Evolutionary conservation across 2,888 invertebrate species (phyloP), one percentile per base, ranked within the genome.

Genomic region (Sclerodermus sp.): DNA sequence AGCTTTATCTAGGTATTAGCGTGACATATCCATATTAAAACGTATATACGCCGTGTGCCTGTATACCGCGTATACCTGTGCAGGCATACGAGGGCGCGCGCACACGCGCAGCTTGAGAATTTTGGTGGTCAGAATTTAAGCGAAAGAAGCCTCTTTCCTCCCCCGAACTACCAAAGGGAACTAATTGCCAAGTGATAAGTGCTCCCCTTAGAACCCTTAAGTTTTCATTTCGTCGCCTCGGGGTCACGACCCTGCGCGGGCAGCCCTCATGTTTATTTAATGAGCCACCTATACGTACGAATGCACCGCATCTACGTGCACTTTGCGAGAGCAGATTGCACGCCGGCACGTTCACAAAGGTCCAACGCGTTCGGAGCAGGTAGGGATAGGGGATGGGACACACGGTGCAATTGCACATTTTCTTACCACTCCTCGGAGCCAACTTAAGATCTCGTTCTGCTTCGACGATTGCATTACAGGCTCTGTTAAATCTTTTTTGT

Each of bases 391-490:
- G 8, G 23, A 8, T 23, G n/a, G n/a, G n/a, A n/a, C n/a, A n/a
- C n/a, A n/a, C n/a, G n/a, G n/a, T n/a, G n/a, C n/a, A n/a, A n/a
- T 23, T 8, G 4, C 23, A 23, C 23, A 23, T 23, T 3, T 23
- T 23, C 23, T 8, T 23, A 23, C 23, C 23, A 23, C 23, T 23
- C 23, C 23, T 23, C 23, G 23, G 23, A 23, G 8, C 34, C 34
- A 34, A 34, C 46, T 49, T 34, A 43, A 52, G 46, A 60, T 55
- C 49, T 51, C 63, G 73, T 75, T 68, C 73, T 69, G 73, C 64
- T 63, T 72, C 71, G 71, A 70, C 66, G 69, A 63, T 58, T 67
- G 61, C 69, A 67, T 75, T 74, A 73, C 70, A 70, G 65, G 71
- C 72, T 71, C 68, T 62, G 72, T 68, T 71, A 67, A 66, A 38